Base-by-base conservation (phyloP, 2,888 invertebrate species). In the Drosophila demipolita region DNA sequence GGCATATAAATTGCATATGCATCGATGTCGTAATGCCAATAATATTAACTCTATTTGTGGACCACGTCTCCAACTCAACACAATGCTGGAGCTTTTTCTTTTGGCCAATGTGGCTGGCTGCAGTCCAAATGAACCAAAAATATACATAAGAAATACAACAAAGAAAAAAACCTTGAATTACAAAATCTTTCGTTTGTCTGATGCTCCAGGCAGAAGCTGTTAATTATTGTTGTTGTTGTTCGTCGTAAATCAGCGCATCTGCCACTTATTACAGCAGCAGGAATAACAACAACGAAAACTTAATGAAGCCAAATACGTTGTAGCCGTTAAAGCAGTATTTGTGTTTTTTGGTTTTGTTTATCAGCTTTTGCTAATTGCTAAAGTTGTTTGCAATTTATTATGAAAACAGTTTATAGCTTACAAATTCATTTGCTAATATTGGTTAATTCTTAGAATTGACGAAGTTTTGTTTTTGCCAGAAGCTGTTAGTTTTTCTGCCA, bases 91-190 rank as follows among this genome's bases (percentile, higher is more conserved):
- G 53, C 64, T 66, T 67, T 67, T 60, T 59, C 49, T 58, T 63
- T 64, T 63, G 49, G 69, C 73, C 49, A 70, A 73, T 82, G 23
- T 45, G 23, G 12, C 78, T 84, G 79, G 59, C 68, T 83, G 81
- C 87, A 82, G 73, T 82, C 53, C 35, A 32, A 61, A 33, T 23
- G 33, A 59, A 38, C 3, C 3, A 29, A 57, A 38, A 15, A 9
- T 17, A 9, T 17, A 1, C 7, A 57, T 12, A n/a, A 70, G 36
- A 54, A 68, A 36, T 29, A 29, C 20, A 54, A 57, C 32, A 57
- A 65, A 33, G 35, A 52, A 48, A 64, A 75, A 85, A 85, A 89
- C 85, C 89, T 86, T 89, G 86, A 89, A 87, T 89, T 89, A 82
- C 78, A 87, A 86, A 89, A 87, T 89, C 79, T 76, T 78, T 61